phyloP scores from a whole-genome alignment of 2,888 invertebrate species.

The Xylota sylvarum region DNA sequence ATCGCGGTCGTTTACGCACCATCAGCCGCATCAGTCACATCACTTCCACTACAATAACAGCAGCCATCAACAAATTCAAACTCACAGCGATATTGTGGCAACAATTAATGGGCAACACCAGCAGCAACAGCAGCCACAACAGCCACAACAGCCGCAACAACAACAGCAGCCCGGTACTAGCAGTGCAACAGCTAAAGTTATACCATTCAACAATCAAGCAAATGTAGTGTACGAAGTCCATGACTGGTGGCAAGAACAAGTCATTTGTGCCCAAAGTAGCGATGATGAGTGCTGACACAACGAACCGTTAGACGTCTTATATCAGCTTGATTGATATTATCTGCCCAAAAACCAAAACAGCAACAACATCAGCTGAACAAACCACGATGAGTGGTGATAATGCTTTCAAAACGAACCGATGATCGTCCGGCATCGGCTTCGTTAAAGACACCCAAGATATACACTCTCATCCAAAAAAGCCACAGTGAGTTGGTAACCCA shows the following conservation, averaged over 20 bases:
- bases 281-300: slow-evolving; percentile 86
- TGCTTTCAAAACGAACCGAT: too few relatives aligned
- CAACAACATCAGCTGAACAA: too few relatives aligned
- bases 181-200: slow-evolving; percentile 78
- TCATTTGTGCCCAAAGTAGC: slow-evolving; percentile 88
- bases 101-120: slow-evolving; percentile 41
- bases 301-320: too few relatives aligned
- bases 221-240: slow-evolving; percentile 89
- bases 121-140: slow-evolving; percentile 27
- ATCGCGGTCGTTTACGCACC: slow-evolving; percentile 50
- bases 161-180: slow-evolving; percentile 59
- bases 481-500: too few relatives aligned
- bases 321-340: too few relatives aligned
- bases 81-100: slow-evolving; percentile 63
- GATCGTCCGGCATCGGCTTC: too few relatives aligned
- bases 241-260: slow-evolving; percentile 94
- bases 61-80: slow-evolving; percentile 82
- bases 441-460: too few relatives aligned
- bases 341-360: too few relatives aligned
- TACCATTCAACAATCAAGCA: slow-evolving; percentile 83
- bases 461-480: too few relatives aligned
- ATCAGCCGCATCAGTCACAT: slow-evolving; percentile 43
- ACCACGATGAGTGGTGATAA: too few relatives aligned
- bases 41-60: slow-evolving; percentile 79
- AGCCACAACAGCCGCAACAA: slow-evolving; percentile 12